phyloP scores from a whole-genome alignment of 2,888 invertebrate species.

The Syrphus vitripennis region DNA sequence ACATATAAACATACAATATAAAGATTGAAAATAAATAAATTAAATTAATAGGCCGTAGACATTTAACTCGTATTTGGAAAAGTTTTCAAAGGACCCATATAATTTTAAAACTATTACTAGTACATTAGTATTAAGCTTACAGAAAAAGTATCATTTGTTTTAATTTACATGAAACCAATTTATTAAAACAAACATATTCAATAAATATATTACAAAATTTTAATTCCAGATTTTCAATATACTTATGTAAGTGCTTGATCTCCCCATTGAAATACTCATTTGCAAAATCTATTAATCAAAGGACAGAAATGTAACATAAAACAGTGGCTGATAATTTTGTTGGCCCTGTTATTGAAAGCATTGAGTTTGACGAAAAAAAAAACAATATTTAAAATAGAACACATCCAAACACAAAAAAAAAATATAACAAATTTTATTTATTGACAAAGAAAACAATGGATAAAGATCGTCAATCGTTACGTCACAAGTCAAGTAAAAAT shows the following conservation, averaged over 20 bases:
- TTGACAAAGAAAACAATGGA: constrained; percentile 25
- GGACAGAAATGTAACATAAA: background rate
- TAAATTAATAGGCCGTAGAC: too few relatives aligned
- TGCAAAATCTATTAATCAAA: background rate
- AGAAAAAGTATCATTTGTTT: too few relatives aligned
- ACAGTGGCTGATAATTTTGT: background rate
- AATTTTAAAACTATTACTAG: too few relatives aligned
- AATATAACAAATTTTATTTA: background rate
- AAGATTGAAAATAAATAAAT: too few relatives aligned
- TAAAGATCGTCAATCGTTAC: constrained; percentile 58
- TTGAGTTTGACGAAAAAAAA: background rate
- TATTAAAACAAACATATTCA: background rate
- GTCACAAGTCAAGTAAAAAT: constrained; percentile 64
- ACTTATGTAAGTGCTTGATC: background rate
- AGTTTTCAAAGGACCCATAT: too few relatives aligned
- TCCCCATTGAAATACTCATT: background rate
- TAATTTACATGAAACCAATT: background rate
- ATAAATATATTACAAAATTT: background rate
- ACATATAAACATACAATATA: too few relatives aligned
- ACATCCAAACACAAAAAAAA: background rate
- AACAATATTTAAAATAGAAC: too few relatives aligned
- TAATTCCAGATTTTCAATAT: background rate
- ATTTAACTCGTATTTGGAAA: too few relatives aligned
- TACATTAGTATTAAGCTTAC: too few relatives aligned
- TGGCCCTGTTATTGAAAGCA: background rate